Conservation (phyloP, 1,140 invertebrate genomes). For the Drosophila tani region DNA sequence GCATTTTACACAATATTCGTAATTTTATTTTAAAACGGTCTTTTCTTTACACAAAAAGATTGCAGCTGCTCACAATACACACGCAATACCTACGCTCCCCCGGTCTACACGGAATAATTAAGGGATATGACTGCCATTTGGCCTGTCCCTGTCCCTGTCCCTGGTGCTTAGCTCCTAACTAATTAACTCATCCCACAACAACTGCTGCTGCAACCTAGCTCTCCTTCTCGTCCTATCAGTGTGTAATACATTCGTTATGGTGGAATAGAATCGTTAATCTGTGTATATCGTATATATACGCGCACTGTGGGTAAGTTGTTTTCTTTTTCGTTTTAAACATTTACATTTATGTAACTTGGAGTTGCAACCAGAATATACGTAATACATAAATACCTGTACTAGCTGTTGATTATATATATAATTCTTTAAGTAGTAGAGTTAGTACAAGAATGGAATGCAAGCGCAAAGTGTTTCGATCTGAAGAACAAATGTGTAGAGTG, state of each 20-base stretch:
- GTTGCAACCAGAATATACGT: conserved; percentile 54
- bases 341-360: conserved; percentile 60
- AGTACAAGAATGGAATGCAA: conserved; percentile 43
- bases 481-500: conserved; percentile 23
- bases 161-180: conserved; percentile 50
- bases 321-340: conserved; percentile 40
- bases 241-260: conserved; percentile 48
- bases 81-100: conserved; percentile 24
- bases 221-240: conserved; percentile 8
- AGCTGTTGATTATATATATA: conserved; percentile 47
- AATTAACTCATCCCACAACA: conserved; percentile 40
- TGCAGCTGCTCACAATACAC: conserved; percentile 47
- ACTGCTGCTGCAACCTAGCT: conserved; percentile 18
- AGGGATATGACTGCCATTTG: conserved; percentile 39
- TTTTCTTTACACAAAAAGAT: conserved; percentile 47
- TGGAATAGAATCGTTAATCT: conserved; percentile 49
- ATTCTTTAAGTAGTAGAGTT: conserved; percentile 39
- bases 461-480: conserved; percentile 30
- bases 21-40: conserved; percentile 59
- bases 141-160: conserved; percentile 1
- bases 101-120: conserved; percentile 14
- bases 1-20: conserved; percentile 55
- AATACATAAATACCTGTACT: conserved; percentile 62
- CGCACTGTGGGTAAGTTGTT: conserved; percentile 51
- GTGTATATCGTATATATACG: conserved; percentile 30